phyloP scores from a whole-genome alignment of 2,888 invertebrate species.

The Drosophila barbarae region DNA sequence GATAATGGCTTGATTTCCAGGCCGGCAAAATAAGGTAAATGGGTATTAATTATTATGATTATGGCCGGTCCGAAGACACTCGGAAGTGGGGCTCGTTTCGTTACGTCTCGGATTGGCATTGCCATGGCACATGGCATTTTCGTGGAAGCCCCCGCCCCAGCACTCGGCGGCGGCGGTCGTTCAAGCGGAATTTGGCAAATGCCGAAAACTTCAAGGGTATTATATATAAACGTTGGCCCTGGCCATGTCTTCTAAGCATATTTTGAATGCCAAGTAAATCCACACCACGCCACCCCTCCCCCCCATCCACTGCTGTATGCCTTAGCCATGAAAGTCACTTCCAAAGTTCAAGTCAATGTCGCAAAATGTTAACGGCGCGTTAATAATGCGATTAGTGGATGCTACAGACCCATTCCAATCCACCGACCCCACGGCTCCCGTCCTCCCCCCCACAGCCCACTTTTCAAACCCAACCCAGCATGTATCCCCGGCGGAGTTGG shows the following conservation, averaged over 20 bases:
- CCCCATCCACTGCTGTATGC: neutral
- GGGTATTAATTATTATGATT: conserved; percentile 61
- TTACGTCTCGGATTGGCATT: conserved; percentile 11
- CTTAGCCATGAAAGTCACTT: conserved; percentile 44
- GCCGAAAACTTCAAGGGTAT: conserved; percentile 55
- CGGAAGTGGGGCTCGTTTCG: conserved; percentile 1
- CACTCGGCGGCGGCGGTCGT: conserved; percentile 24
- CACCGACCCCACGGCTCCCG: conserved; percentile 21
- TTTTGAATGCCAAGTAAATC: conserved; percentile 47
- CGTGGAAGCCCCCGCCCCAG: conserved; percentile 8
- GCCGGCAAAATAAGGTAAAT: conserved; percentile 40
- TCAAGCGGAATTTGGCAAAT: conserved; percentile 52
- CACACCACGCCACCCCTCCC: neutral
- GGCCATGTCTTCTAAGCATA: conserved; percentile 53
- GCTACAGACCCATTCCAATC: conserved; percentile 38
- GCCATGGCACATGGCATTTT: conserved; percentile 33
- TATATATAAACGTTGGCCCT: conserved; percentile 51
- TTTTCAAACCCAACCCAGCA: conserved; percentile 10
- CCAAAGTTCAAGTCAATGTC: conserved; percentile 63
- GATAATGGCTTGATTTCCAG: conserved; percentile 61
- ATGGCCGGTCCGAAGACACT: conserved; percentile 39
- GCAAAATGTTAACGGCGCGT: conserved; percentile 67
- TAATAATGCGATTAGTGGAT: conserved; percentile 68
- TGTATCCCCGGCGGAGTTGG: conserved; percentile 26
- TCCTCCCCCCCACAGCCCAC: neutral